Conservation (phyloP, 2,113 vertebrate genomes). For the Aleadryas rufinucha region DNA sequence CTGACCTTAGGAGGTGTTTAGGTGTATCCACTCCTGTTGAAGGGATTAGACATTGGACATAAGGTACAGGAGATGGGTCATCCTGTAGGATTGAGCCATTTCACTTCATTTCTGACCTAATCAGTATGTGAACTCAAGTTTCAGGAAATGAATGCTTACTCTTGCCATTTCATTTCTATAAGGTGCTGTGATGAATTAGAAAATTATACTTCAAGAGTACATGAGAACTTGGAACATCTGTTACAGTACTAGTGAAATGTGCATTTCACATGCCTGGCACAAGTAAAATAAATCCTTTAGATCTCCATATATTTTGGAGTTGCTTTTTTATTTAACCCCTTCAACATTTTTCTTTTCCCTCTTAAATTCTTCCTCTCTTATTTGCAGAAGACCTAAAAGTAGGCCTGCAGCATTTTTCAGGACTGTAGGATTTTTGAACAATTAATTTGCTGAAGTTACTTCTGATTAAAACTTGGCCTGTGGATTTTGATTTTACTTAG, state of each 20-base stretch:
- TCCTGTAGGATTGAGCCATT: background rate
- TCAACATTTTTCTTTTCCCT: background rate
- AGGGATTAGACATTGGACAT: background rate
- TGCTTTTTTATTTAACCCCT: background rate
- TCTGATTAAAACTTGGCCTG: background rate
- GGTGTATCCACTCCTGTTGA: background rate
- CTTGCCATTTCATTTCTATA: background rate
- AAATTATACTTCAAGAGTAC: background rate
- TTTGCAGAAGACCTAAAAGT: background rate
- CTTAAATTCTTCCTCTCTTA: background rate
- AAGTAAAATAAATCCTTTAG: background rate
- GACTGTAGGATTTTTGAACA: background rate
- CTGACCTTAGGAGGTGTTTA: background rate
- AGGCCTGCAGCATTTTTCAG: background rate
- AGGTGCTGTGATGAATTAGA: background rate
- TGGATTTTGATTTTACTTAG: background rate
- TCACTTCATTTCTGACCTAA: background rate
- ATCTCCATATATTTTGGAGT: background rate
- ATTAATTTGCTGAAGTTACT: background rate
- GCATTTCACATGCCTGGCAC: background rate
- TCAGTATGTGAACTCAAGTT: background rate
- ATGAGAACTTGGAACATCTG: background rate
- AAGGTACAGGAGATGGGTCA: background rate
- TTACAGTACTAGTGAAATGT: background rate
- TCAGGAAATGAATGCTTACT: background rate